A percentile compares a stretch with the other conserved stretches of the same genome.
Conservation (phyloP, 1,140 invertebrate genomes). For the Tribolium castaneum region DNA sequence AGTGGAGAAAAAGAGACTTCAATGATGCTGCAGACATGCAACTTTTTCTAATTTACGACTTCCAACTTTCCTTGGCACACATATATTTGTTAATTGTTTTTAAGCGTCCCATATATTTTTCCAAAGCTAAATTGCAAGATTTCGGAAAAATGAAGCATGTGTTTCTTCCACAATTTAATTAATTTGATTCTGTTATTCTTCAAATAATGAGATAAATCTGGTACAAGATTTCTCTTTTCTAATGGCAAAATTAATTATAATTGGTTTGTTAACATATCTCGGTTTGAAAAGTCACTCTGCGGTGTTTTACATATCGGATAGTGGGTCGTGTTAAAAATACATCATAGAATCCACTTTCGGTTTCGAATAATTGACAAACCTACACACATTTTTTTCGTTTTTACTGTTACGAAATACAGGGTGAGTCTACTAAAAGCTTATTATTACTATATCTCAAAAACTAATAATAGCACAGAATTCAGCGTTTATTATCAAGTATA, state of each 20-base stretch:
- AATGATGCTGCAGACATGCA: slow-evolving; percentile 12
- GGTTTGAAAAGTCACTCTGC: not conserved
- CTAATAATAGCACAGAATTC: too few species aligned
- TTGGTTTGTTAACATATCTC: not conserved
- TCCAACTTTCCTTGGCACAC: slow-evolving; percentile 31
- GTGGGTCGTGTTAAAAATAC: not conserved
- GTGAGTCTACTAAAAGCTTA: too few species aligned
- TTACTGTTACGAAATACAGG: not conserved
- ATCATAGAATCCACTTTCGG: not conserved
- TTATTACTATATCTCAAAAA: too few species aligned
- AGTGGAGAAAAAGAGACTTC: slow-evolving; percentile 23
- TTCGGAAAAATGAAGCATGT: not conserved
- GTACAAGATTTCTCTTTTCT: not conserved
- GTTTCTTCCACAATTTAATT: not conserved
- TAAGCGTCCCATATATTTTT: not conserved
- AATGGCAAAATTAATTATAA: not conserved
- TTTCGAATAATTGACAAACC: not conserved
- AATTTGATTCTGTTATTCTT: not conserved
- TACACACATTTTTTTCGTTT: not conserved
- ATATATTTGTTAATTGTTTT: slow-evolving; percentile 15
- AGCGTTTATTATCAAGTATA: too few species aligned
- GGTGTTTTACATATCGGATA: not conserved
- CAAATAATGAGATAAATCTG: not conserved
- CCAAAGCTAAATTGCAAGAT: not conserved
- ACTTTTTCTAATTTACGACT: slow-evolving; percentile 35